These are phyloP conservation scores for Mythimna lalbum DNA, from an alignment of 2,888 invertebrate species.

Conservation along the genomic window DNA sequence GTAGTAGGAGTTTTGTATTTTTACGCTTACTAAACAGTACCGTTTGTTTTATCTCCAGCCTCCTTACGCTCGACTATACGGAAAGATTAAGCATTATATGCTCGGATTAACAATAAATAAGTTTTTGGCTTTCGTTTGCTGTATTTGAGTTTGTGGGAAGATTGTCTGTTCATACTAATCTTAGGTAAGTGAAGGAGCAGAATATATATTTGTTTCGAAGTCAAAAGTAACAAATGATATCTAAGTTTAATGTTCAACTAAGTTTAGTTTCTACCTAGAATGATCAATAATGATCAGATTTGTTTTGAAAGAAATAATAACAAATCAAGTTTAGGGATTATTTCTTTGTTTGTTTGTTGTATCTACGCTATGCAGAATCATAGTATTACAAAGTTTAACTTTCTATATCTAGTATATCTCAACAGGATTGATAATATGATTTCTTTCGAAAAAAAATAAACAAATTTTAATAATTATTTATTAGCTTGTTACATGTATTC, in stretches of 20 bases:
- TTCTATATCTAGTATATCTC: no score
- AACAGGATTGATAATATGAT: no score
- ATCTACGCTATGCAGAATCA: no score
- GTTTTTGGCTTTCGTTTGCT: constrained; percentile 42
- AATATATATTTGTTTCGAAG: background rate
- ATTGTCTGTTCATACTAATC: background rate
- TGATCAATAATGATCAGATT: no score
- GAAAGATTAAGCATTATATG: constrained; percentile 62
- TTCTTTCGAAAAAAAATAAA: no score
- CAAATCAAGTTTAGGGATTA: no score
- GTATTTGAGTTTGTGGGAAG: constrained; percentile 16
- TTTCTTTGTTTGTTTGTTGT: no score
- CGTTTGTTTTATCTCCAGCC: constrained; percentile 57
- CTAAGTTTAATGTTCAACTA: background rate
- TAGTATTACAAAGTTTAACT: no score
- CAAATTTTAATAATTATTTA: no score
- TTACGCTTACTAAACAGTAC: constrained; percentile 59
- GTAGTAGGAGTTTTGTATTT: constrained; percentile 44
- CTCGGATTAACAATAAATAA: constrained; percentile 62
- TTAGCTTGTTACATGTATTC: no score
- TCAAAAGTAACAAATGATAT: background rate
- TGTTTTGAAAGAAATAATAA: no score
- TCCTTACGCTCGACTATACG: constrained; percentile 58
- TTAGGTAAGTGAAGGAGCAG: background rate
- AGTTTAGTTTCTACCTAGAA: no score